A percentile compares a stretch with the other conserved stretches of the same genome.
phyloP scores from a whole-genome alignment of 2,888 invertebrate species.

The Neoascia interrupta region DNA sequence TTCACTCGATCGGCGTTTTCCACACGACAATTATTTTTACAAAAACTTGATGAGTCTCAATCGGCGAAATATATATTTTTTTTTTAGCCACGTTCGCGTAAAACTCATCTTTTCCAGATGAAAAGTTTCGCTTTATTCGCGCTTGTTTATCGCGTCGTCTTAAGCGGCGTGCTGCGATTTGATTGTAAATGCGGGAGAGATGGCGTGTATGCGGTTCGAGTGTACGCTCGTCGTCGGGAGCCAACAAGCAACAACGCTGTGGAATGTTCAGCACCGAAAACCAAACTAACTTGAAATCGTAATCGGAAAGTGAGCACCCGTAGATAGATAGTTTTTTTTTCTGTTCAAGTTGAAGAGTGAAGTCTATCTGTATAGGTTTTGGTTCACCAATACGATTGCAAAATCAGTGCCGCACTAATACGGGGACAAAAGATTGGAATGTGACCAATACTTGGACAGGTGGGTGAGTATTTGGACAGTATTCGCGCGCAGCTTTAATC shows the following conservation, averaged over 20 bases:
- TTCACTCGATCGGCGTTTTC: neutral
- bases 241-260: constrained; percentile 63
- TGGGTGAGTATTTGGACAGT: constrained; percentile 45
- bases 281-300: constrained; percentile 68
- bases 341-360: neutral
- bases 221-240: constrained; percentile 59
- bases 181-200: constrained; percentile 43
- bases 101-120: constrained; percentile 3
- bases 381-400: constrained; percentile 58
- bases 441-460: constrained; percentile 44
- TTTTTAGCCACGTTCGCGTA: constrained; percentile 54
- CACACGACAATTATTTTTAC: constrained; percentile 2
- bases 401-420: constrained; percentile 65
- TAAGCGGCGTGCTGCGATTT: constrained; percentile 32
- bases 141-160: constrained; percentile 51
- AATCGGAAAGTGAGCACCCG: constrained; percentile 69
- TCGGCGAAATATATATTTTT: too few relatives aligned
- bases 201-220: constrained; percentile 11
- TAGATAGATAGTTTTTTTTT: constrained; percentile 44
- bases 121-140: constrained; percentile 18
- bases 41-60: constrained; percentile 17
- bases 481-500: constrained; percentile 63
- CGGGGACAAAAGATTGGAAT: constrained; percentile 55
- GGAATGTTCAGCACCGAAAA: constrained; percentile 69
- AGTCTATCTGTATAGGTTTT: constrained; percentile 5